Base-by-base conservation (phyloP, 2,888 invertebrate genomes). In the Xestia ashworthii region DNA sequence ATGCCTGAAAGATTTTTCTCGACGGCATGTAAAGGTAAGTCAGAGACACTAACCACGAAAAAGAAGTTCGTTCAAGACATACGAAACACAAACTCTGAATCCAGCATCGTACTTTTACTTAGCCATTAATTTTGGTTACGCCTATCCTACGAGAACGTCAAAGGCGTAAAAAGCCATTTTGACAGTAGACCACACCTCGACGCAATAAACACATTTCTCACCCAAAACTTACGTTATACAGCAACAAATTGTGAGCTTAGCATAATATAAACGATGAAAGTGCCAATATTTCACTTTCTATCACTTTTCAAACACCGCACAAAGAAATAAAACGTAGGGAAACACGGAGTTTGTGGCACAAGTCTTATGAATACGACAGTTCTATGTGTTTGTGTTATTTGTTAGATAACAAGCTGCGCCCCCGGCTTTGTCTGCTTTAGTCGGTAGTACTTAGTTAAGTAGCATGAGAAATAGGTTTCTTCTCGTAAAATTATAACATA, bases 261-360 rank as follows among this genome's bases (percentile, higher is more conserved):
- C 74, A 70, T 70, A 84, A 70, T 80, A 84, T 81, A 81, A 80
- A 81, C 84, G 80, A 84, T 55, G 69, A 46, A 81, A 81, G 60
- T 80, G 74, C 80, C 84, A 80, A 80, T 81, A 84, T 80, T 69
- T 80, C 69, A 80, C 74, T 62, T 83, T 73, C 84, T 74, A 81
- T 84, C 74, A 84, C 84, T 66, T 81, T 84, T 73, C 60, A 19
- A 84, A 84, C 44, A 60, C 32, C 69, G 55, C 55, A 81, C 81
- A 81, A 80, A 74, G 84, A 80, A 70, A 84, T 84, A 80, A 84
- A 70, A 70, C 25, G 84, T 66, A 73, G 38, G 32, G 53, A 38
- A 71, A 83, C 44, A 84, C 5, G 38, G 50, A 65, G 64, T 73
- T 44, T 60, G 65, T 84, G 55, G 60, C 55, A 66, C 80, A 74